A percentile compares a stretch with the other conserved stretches of the same genome.
Evolutionary conservation across 2,888 invertebrate genomes (phyloP).

Genomic region (Chalcis sispes): DNA sequence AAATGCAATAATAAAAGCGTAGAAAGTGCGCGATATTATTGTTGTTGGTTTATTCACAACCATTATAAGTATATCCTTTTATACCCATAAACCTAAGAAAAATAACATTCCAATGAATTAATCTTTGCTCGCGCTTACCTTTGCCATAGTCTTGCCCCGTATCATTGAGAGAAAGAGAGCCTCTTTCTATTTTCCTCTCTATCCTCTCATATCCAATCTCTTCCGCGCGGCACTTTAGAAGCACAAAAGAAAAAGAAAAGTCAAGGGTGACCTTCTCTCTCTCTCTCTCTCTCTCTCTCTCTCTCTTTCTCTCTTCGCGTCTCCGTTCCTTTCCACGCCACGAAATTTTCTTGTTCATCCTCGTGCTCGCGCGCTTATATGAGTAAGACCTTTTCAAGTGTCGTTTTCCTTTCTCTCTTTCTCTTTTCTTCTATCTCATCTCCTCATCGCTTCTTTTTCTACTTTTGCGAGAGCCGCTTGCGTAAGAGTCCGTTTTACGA

Average conservation of each 20-base stretch:
- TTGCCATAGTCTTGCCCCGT: not conserved
- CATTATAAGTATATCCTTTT: not conserved
- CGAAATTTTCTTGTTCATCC: conserved; percentile 39
- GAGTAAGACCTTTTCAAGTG: conserved; percentile 48
- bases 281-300: not conserved
- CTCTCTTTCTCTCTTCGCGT: too few relatives aligned
- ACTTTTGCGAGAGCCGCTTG: conserved; percentile 21
- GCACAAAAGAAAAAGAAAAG: too few relatives aligned
- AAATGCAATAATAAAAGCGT: not conserved
- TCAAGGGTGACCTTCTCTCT: not conserved
- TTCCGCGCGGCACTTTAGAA: not conserved
- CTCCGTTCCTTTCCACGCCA: not conserved
- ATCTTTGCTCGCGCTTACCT: conserved; percentile 29
- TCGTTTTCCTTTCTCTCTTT: conserved; percentile 47
- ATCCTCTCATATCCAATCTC: not conserved
- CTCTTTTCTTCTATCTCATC: conserved; percentile 12
- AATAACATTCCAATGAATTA: conserved; percentile 51
- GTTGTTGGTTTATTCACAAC: not conserved
- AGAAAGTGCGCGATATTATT: not conserved
- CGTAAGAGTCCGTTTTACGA: conserved; percentile 54
- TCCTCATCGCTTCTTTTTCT: not conserved
- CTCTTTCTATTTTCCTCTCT: not conserved
- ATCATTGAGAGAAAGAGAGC: too few relatives aligned
- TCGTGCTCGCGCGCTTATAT: not conserved
- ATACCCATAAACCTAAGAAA: conserved; percentile 9